Evolutionary conservation across 2,888 invertebrate genomes (phyloP), one percentile per base, ranked within the genome.

Genomic region (Melinopterus prodromus): DNA sequence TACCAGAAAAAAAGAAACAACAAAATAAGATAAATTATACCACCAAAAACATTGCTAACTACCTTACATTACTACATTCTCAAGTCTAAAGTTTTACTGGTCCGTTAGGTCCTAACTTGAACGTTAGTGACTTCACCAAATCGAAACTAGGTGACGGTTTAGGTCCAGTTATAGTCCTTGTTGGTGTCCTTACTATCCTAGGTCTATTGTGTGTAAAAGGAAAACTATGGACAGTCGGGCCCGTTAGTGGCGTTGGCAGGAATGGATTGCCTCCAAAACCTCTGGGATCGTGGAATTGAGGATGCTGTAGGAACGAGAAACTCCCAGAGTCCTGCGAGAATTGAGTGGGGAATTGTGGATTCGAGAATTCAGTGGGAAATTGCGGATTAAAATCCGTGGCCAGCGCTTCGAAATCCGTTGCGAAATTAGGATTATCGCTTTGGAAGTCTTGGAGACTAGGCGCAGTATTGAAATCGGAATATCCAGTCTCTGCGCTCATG

Each of bases 91-190:
- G 78, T 84, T 83, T 87, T 83, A 86, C 85, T 75, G 87, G 87
- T 85, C 87, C 87, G 79, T 86, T 83, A 9, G 87, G 87, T 82
- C 87, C 86, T 69, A 88, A 83, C 84, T 88, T 84, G 78, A 85
- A 88, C n/a, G 86, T 81, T 36, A 88, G 79, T 9, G 88, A 88
- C 82, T 85, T 86, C 78, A 87, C 84, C 75, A 87, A 77, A 70
- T 87, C 85, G 71, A 81, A 81, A 70, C 81, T 82, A 15, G 80
- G 78, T 12, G 77, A 26, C 26, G 26, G 26, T 26, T 26, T 26
- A 26, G 26, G 26, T 26, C 26, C 16, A n/a, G n/a, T 71, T 16
- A 14, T 37, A 38, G 26, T 76, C 26, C 74, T 38, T 16, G 38
- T n/a, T 12, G 16, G 74, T 53, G 37, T 79, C 16, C 16, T 69